A percentile compares a stretch with the other conserved stretches of the same genome.
phyloP scores from a whole-genome alignment of 2,888 invertebrate species.

The Poecilus cupreus region DNA sequence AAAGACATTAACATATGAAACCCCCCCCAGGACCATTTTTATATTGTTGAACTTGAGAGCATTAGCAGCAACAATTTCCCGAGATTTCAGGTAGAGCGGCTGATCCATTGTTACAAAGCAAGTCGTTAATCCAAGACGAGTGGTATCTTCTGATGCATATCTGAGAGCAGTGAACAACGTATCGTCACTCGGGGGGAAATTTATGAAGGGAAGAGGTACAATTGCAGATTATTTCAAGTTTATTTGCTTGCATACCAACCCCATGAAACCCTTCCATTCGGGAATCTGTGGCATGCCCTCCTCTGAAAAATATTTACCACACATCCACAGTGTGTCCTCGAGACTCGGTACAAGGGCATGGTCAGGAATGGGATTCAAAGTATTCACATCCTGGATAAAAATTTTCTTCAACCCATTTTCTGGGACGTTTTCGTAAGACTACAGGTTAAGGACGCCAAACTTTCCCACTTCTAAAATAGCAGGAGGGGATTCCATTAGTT shows the following conservation, averaged over 20 bases:
- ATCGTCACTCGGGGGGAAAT: conserved; percentile 60
- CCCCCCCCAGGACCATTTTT: conserved; percentile 60
- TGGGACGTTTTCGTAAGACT: conserved; percentile 63
- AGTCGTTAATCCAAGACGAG: neutral
- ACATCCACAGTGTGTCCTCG: neutral
- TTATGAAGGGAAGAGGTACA: conserved; percentile 60
- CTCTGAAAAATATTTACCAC: neutral
- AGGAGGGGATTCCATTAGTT: conserved; percentile 32
- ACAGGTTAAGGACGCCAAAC: conserved; percentile 38
- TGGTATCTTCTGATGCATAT: conserved; percentile 28
- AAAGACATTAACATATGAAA: conserved; percentile 64
- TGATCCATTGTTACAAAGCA: conserved; percentile 65
- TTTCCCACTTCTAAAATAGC: conserved; percentile 14
- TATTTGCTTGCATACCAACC: conserved; percentile 52
- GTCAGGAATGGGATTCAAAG: too few relatives aligned
- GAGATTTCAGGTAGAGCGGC: conserved; percentile 63
- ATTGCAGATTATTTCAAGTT: neutral
- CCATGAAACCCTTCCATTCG: conserved; percentile 63
- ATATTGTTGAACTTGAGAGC: neutral
- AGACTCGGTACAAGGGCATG: too few relatives aligned
- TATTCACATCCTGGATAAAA: conserved; percentile 15
- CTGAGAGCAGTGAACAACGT: conserved; percentile 61
- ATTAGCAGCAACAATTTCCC: conserved; percentile 60
- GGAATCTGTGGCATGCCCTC: neutral
- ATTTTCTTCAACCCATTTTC: neutral